Percentiles rank a stretch among this genome's conserved stretches.
Conservation (phyloP, 2,797 vertebrate genomes). For the Clarias platycephalus region DNA sequence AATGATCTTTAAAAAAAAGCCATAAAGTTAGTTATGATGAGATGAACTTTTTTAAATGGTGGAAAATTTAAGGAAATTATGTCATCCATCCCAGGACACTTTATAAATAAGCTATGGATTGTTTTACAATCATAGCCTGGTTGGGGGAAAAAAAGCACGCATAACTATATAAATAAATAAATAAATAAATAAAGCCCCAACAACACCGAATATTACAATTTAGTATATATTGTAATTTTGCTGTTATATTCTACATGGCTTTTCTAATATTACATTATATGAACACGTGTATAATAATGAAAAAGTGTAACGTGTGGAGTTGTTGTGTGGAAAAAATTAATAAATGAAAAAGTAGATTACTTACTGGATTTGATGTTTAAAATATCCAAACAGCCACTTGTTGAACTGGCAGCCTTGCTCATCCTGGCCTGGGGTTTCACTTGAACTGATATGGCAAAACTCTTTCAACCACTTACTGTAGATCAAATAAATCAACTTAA, state of each 20-base stretch:
- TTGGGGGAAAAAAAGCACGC: no score
- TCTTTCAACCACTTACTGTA: background rate
- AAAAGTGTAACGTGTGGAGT: background rate
- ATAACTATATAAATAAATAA: background rate
- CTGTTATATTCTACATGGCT: background rate
- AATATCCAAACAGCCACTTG: constrained; percentile 93
- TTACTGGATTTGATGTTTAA: constrained; percentile 84
- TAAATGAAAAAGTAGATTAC: constrained; percentile 55
- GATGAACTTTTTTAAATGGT: background rate
- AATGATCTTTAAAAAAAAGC: background rate
- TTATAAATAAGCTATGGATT: background rate
- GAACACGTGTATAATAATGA: no score
- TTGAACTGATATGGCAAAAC: constrained; percentile 50
- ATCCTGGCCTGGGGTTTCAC: constrained; percentile 73
- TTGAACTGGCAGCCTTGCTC: constrained; percentile 97
- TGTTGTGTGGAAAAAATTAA: background rate
- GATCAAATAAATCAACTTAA: background rate
- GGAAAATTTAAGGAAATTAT: background rate
- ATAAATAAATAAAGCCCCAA: background rate
- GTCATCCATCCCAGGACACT: background rate
- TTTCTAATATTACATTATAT: background rate
- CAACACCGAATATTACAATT: background rate
- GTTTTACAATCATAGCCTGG: background rate
- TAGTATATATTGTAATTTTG: background rate
- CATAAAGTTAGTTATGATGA: background rate